Percentiles rank a stretch among this genome's conserved stretches.
Evolutionary conservation across 2,888 invertebrate species (phyloP).

Genomic region (Ceraclea dissimilis): DNA sequence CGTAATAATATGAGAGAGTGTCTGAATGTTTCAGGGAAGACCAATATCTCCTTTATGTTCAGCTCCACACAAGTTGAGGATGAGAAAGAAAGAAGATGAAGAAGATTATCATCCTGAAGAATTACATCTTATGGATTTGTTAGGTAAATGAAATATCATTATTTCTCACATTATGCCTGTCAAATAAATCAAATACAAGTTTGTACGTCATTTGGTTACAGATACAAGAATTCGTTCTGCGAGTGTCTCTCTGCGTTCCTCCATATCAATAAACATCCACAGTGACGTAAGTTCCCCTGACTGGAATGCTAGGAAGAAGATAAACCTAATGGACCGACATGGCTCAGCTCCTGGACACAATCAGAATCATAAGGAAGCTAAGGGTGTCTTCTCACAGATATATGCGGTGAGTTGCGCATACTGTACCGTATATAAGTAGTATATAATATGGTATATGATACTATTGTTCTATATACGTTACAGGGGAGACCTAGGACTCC

Average conservation of each 20-base stretch:
- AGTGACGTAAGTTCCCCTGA: background rate
- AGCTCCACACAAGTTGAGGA: background rate
- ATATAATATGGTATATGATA: too few relatives aligned
- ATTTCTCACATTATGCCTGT: too few relatives aligned
- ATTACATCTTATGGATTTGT: too few relatives aligned
- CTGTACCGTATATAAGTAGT: too few relatives aligned
- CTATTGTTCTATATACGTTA: background rate
- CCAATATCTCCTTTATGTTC: background rate
- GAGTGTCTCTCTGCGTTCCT: background rate
- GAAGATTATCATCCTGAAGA: background rate
- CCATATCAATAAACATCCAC: background rate
- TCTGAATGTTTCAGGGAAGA: too few relatives aligned
- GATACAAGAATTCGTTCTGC: background rate
- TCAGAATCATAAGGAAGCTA: background rate
- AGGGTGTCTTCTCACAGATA: background rate
- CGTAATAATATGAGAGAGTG: too few relatives aligned
- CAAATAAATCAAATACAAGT: too few relatives aligned
- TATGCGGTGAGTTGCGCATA: background rate
- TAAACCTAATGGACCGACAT: background rate
- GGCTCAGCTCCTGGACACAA: background rate
- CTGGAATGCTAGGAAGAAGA: background rate
- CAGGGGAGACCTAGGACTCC: background rate
- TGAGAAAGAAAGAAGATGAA: background rate
- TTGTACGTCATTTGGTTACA: background rate
- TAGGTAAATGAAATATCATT: too few relatives aligned